phyloP scores from a whole-genome alignment of 2,113 vertebrate species.

The Sinocyclocheilus maitianheensis region DNA sequence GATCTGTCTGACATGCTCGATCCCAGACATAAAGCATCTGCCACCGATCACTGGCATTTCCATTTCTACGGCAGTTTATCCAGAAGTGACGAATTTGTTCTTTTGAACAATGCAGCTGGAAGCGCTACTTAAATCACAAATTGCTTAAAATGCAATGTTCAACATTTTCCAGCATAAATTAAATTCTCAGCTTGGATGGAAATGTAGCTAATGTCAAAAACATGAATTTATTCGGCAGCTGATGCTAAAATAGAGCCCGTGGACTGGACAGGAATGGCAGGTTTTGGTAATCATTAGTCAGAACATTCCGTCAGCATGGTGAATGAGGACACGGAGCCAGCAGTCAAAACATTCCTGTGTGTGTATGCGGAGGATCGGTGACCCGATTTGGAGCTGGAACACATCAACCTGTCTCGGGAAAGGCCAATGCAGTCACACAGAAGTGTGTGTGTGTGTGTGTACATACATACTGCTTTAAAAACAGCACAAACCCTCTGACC shows the following conservation, averaged over 20 bases:
- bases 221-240: not conserved
- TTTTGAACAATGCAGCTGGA: not conserved
- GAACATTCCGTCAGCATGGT: conserved; percentile 63
- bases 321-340: conserved; percentile 15
- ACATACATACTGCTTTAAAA: not conserved
- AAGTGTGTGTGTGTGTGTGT: conserved; percentile 16
- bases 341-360: conserved; percentile 64
- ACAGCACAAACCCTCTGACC: not conserved
- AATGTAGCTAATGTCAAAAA: not conserved
- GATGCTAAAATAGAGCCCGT: not conserved
- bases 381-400: conserved; percentile 31
- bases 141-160: not conserved
- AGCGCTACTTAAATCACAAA: not conserved
- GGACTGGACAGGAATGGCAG: conserved; percentile 2
- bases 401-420: conserved; percentile 27
- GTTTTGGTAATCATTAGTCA: conserved; percentile 44
- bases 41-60: not conserved
- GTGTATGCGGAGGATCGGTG: conserved; percentile 46
- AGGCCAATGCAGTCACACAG: conserved; percentile 51
- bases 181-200: conserved; percentile 5
- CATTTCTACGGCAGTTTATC: not conserved
- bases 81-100: not conserved
- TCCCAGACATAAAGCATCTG: no score
- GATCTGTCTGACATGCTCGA: not conserved
- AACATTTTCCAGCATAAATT: not conserved